A percentile compares a stretch with the other conserved stretches of the same genome.
These are phyloP conservation scores for Helicorthomorpha holstii DNA, from an alignment of 1,140 invertebrate genomes.

Conservation along the genomic window DNA sequence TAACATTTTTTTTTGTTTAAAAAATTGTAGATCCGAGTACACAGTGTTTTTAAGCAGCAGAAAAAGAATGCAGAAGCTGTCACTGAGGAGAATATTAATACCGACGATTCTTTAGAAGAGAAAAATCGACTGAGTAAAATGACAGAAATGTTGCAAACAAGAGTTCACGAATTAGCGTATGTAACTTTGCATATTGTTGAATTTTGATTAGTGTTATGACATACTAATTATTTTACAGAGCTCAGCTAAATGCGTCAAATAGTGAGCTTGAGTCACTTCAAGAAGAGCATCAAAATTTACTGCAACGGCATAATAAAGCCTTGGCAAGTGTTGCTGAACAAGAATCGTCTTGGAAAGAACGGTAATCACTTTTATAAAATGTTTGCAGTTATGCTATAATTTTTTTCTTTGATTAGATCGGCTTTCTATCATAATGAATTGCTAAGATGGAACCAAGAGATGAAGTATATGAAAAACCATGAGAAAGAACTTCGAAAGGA, in stretches of 20 bases:
- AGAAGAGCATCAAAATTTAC: slow-evolving; percentile 24
- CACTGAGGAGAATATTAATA: too few species aligned
- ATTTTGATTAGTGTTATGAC: not conserved
- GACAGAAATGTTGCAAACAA: slow-evolving; percentile 24
- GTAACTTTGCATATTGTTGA: slow-evolving; percentile 1
- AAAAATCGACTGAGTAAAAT: slow-evolving; percentile 23
- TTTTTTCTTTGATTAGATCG: too few species aligned
- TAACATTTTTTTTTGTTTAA: slow-evolving; percentile 2
- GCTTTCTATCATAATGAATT: too few species aligned
- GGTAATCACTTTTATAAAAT: too few species aligned
- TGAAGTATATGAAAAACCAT: too few species aligned
- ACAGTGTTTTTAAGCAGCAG: slow-evolving; percentile 29
- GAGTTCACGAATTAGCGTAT: slow-evolving; percentile 24
- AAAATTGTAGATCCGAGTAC: slow-evolving; percentile 23
- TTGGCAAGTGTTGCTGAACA: slow-evolving; percentile 21
- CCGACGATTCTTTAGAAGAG: too few species aligned
- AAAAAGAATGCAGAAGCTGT: slow-evolving; percentile 17
- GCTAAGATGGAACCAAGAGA: too few species aligned
- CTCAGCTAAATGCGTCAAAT: slow-evolving; percentile 16
- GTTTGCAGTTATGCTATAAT: too few species aligned
- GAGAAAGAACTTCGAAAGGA: too few species aligned
- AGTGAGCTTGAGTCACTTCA: slow-evolving; percentile 22
- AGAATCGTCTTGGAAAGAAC: slow-evolving; percentile 18
- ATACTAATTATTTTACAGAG: slow-evolving; percentile 13
- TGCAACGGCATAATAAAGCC: slow-evolving; percentile 20